Conservation (phyloP, 2,888 invertebrate genomes). For the Chromoteleia sp. region DNA sequence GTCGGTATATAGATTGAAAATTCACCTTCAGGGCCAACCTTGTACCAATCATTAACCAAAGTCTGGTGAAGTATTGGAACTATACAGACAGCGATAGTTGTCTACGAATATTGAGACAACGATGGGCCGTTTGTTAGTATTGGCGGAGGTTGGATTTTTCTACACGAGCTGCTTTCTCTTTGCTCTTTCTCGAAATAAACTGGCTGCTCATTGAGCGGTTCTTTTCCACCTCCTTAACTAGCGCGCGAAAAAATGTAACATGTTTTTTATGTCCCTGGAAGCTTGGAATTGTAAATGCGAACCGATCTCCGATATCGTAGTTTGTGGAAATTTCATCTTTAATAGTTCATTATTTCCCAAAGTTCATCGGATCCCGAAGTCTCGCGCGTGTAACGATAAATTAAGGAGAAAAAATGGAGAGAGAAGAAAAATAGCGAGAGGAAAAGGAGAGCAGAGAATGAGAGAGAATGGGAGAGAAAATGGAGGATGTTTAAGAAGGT, state of each 20-base stretch:
- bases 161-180: too few species aligned
- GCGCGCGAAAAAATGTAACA: slow-evolving; percentile 38
- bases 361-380: neutral
- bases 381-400: neutral
- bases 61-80: too few species aligned
- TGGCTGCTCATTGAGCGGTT: too few species aligned
- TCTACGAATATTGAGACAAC: too few species aligned
- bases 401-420: neutral
- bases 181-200: too few species aligned
- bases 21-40: too few species aligned
- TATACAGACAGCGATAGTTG: too few species aligned
- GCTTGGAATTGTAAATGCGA: slow-evolving; percentile 45
- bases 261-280: slow-evolving; percentile 22
- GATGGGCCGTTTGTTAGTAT: too few species aligned
- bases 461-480: neutral
- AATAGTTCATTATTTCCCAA: slow-evolving; percentile 33
- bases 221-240: slow-evolving; percentile 31
- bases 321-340: slow-evolving; percentile 25
- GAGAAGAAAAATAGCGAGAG: neutral
- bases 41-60: too few species aligned
- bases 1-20: too few species aligned
- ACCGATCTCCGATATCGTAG: slow-evolving; percentile 28
- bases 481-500: slow-evolving; percentile 42
- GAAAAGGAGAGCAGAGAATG: neutral
- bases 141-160: too few species aligned